Evolutionary conservation across 2,797 vertebrate species (phyloP).

Genomic region (Enteromius fasciolatus): DNA sequence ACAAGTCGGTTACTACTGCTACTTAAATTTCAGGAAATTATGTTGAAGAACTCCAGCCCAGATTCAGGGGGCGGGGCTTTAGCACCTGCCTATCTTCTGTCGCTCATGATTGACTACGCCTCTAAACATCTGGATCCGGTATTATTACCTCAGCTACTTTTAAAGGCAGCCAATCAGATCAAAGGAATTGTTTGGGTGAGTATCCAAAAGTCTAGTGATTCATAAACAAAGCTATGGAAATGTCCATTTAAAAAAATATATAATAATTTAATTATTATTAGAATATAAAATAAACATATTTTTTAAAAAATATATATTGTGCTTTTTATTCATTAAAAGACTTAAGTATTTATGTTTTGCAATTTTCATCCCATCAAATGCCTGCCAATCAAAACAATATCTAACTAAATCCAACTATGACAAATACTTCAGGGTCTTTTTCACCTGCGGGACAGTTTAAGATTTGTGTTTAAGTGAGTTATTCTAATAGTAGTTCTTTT

Average conservation of each 20-base stretch:
- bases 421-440: background rate
- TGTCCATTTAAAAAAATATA: no score
- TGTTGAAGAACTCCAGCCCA: constrained; percentile 82
- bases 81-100: constrained; percentile 88
- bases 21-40: constrained; percentile 80
- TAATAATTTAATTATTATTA: no score
- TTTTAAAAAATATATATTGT: no score
- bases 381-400: background rate
- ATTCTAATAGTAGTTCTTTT: background rate
- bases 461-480: background rate
- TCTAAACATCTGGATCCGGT: constrained; percentile 87
- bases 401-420: background rate
- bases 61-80: constrained; percentile 77
- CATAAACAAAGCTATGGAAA: background rate
- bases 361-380: background rate
- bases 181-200: constrained; percentile 93
- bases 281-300: no score
- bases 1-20: constrained; percentile 16
- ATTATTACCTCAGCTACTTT: constrained; percentile 85
- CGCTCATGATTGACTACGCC: constrained; percentile 89
- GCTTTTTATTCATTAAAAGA: background rate
- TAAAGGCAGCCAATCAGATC: constrained; percentile 88
- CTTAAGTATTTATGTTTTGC: background rate
- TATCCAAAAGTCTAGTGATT: constrained; percentile 27
- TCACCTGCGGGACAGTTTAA: background rate